Conservation (phyloP, 2,113 vertebrate genomes). For the Nyctereutes procyonoides region DNA sequence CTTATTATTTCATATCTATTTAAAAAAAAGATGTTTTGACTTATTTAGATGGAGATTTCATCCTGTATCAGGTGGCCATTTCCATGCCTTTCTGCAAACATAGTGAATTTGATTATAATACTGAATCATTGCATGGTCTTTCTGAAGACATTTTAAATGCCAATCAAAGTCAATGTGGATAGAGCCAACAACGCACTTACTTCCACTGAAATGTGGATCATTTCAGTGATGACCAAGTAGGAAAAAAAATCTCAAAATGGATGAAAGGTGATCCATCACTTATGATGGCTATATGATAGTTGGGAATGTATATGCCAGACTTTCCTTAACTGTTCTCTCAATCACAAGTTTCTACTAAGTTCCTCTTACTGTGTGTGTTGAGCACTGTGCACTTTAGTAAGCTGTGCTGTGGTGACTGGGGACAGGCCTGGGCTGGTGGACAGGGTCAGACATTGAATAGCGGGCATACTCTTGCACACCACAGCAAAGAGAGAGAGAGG, state of each 20-base stretch:
- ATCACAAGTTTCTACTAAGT: neutral
- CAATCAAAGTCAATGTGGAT: neutral
- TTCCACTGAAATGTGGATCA: neutral
- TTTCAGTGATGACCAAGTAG: neutral
- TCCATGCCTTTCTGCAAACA: neutral
- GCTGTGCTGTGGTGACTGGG: too few relatives aligned
- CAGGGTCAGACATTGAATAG: neutral
- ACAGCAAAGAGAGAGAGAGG: neutral
- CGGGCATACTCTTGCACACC: neutral
- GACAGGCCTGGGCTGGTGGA: neutral
- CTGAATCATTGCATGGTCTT: neutral
- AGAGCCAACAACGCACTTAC: neutral
- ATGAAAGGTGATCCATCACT: neutral
- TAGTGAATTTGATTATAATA: neutral
- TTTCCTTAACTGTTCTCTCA: neutral
- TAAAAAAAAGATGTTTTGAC: neutral
- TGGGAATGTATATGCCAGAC: neutral
- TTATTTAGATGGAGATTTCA: neutral
- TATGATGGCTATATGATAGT: neutral
- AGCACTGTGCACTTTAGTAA: too few relatives aligned
- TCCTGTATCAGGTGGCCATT: neutral
- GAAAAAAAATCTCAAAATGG: neutral
- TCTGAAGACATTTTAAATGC: neutral
- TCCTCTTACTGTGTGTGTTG: accelerated
- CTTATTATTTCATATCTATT: neutral